Evolutionary conservation across 1,140 invertebrate species (phyloP), one percentile per base, ranked within the genome.

Genomic region (Cepaea nemoralis): DNA sequence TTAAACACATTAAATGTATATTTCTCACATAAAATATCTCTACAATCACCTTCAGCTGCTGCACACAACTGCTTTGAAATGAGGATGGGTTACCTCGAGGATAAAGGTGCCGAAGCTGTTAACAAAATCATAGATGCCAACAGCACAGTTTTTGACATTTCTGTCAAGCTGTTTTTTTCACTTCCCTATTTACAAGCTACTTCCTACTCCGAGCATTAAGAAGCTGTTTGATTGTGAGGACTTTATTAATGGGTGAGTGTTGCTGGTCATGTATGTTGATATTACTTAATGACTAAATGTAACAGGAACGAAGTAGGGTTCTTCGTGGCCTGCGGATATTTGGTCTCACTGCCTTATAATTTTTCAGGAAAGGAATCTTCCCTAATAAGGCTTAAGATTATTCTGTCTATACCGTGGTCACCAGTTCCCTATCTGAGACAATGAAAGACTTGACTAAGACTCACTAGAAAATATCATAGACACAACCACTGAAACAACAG

Each of bases 1-100:
- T 22, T 69, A 19, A 69, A 69, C 12, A 16, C 31, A 69, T 16
- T 33, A 31, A 31, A 14, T 16, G 14, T 69, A 14, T 12, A 69
- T 16, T 22, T 16, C 31, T 14, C 16, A 69, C 31, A 16, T 31
- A n/a, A n/a, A n/a, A n/a, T n/a, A n/a, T n/a, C n/a, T 40, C 70
- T 59, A n/a, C 8, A 63, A 31, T 2, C 33, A 31, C n/a, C 33
- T 63, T 45, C 84, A 91, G 87, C 90, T 8, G 86, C 90, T 33
- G 90, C 87, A 12, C 83, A 88, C 82, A 90, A 87, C 33, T 88
- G 88, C 67, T 92, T 93, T 85, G 90, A 91, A 83, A 87, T 79
- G 66, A 76, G 91, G 22, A 69, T 83, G 78, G 82, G 82, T 8
- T 83, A 45, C 40, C 73, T 83, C 37, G 37, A 83, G 8, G 71